These are phyloP conservation scores for Sebastes steindachneri DNA, from an alignment of 2,797 vertebrate genomes.

Conservation along the genomic window DNA sequence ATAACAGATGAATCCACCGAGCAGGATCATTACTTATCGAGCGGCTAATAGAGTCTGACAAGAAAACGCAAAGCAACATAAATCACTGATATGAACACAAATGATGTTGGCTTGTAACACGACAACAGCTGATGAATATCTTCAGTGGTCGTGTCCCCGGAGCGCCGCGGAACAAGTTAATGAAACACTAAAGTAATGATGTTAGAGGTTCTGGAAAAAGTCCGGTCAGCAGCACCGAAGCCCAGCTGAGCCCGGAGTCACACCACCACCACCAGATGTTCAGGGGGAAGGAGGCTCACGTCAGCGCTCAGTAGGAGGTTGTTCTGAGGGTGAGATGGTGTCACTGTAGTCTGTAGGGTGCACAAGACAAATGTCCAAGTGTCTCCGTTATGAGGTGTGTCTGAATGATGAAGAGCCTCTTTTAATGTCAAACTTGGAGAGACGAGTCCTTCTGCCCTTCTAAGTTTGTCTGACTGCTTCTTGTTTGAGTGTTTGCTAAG, in stretches of 20 bases:
- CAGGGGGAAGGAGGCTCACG: not conserved
- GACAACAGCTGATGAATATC: slow-evolving; percentile 18
- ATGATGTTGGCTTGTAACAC: not conserved
- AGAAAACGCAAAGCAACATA: slow-evolving; percentile 19
- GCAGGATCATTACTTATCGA: slow-evolving; percentile 5
- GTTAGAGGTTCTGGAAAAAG: not conserved
- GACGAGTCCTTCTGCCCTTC: not conserved
- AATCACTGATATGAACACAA: slow-evolving; percentile 26
- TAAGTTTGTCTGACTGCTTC: not conserved
- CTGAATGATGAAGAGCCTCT: slow-evolving; percentile 3
- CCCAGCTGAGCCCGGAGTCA: not conserved
- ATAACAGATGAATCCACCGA: not conserved
- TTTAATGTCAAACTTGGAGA: not conserved
- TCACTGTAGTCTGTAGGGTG: not conserved
- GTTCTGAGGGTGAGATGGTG: not conserved
- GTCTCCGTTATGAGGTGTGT: not conserved
- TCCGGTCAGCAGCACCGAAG: not conserved
- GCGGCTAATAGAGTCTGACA: slow-evolving; percentile 9
- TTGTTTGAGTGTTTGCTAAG: not conserved
- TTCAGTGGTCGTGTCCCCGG: not conserved
- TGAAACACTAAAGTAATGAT: slow-evolving; percentile 11
- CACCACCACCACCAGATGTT: not conserved
- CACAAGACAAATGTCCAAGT: not conserved
- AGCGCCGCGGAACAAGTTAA: not conserved
- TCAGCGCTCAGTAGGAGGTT: not conserved